Percentiles rank a stretch among this genome's conserved stretches.
Conservation (phyloP, 2,888 invertebrate genomes). For the Phortica magna region DNA sequence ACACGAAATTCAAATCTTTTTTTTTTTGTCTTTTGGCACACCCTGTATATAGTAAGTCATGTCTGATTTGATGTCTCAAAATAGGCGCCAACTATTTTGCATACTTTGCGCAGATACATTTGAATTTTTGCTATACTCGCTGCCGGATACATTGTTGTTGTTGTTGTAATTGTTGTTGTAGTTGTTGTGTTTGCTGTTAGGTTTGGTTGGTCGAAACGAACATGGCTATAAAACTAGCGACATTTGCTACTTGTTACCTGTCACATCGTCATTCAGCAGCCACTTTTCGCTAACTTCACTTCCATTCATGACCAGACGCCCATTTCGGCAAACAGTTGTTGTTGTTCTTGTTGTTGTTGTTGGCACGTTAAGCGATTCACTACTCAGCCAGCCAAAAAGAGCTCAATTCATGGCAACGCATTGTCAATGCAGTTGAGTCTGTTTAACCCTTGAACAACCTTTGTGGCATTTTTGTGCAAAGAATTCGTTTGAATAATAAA, state of each 20-base stretch:
- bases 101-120: background rate
- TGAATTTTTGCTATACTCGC: background rate
- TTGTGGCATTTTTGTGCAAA: background rate
- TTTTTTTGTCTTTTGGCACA: too few relatives aligned
- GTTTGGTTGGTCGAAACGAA: background rate
- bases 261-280: constrained; percentile 7
- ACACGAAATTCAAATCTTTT: too few relatives aligned
- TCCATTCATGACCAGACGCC: constrained; percentile 15
- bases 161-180: background rate
- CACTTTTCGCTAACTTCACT: background rate
- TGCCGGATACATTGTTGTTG: background rate
- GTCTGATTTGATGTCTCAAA: too few relatives aligned
- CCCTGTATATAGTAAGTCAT: too few relatives aligned
- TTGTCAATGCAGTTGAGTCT: background rate
- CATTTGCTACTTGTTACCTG: constrained; percentile 11
- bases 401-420: background rate
- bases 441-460: background rate
- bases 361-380: background rate
- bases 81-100: too few relatives aligned
- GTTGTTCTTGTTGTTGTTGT: background rate
- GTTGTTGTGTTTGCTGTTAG: background rate
- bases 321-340: background rate
- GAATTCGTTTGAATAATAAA: too few relatives aligned
- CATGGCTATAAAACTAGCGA: constrained; percentile 6
- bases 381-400: background rate